A percentile compares a stretch with the other conserved stretches of the same genome.
Evolutionary conservation across 2,113 vertebrate species (phyloP).

Genomic region (Hemichromis elongatus): DNA sequence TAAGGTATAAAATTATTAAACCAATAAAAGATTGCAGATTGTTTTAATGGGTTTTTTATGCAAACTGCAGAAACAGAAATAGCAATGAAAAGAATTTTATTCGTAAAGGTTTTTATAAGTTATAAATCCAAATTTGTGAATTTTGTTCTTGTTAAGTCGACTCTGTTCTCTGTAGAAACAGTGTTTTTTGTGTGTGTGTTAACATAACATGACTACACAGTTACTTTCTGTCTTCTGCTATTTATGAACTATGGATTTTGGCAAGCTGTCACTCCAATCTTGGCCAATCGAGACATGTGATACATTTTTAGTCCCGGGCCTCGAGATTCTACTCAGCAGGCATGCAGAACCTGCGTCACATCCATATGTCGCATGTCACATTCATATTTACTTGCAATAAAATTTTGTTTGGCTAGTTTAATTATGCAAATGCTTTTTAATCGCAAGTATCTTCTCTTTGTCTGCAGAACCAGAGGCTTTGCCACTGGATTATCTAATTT

Average conservation of each 20-base stretch:
- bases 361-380: fast-evolving
- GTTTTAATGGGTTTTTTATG: not conserved
- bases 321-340: not conserved
- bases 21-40: fast-evolving
- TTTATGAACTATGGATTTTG: not conserved
- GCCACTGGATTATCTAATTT: not conserved
- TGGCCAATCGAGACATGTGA: not conserved
- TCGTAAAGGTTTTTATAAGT: not conserved
- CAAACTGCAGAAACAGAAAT: not conserved
- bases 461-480: not conserved
- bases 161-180: not conserved
- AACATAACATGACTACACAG: not conserved
- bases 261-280: not conserved
- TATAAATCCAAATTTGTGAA: not conserved
- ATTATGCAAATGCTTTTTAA: not conserved
- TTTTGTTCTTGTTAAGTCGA: not conserved
- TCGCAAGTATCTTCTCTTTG: not conserved
- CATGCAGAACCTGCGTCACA: not conserved
- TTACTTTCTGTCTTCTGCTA: not conserved
- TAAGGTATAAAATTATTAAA: not conserved
- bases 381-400: not conserved
- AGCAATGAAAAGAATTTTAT: not conserved
- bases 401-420: not conserved
- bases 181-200: not conserved
- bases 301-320: not conserved